These are phyloP conservation scores for Drosophila obscura DNA, from an alignment of 1,140 invertebrate genomes.

Conservation along the genomic window DNA sequence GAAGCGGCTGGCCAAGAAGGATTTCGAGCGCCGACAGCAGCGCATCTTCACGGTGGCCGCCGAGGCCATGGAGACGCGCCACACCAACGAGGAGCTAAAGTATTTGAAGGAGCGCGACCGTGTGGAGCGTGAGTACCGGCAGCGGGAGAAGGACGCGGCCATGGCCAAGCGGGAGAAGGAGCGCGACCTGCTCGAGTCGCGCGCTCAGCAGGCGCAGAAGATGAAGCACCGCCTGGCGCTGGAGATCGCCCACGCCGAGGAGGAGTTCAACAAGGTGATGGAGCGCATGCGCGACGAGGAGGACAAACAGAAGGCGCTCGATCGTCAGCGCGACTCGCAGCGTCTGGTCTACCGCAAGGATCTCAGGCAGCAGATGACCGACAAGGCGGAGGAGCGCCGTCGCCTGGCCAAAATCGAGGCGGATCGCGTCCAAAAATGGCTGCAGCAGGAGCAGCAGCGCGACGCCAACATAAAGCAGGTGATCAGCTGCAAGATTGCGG, in stretches of 20 bases:
- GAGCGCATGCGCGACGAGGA: conserved; percentile 84
- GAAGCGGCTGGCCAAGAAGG: conserved; percentile 77
- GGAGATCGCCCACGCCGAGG: conserved; percentile 86
- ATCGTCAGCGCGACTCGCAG: conserved; percentile 63
- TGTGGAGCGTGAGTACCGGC: conserved; percentile 85
- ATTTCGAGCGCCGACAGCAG: conserved; percentile 84
- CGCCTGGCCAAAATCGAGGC: conserved; percentile 82
- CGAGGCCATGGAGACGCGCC: conserved; percentile 79
- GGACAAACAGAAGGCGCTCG: conserved; percentile 81
- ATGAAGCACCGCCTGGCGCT: conserved; percentile 85
- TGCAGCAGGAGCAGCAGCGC: conserved; percentile 85
- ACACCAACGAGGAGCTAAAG: conserved; percentile 85
- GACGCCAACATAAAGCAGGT: conserved; percentile 85
- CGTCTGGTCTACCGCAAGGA: conserved; percentile 68
- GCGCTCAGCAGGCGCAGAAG: conserved; percentile 84
- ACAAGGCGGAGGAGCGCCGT: conserved; percentile 86
- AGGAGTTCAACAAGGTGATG: conserved; percentile 86
- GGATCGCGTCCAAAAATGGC: conserved; percentile 86
- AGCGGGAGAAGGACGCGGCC: conserved; percentile 85
- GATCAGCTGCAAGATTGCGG: conserved; percentile 86
- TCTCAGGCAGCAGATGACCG: conserved; percentile 85
- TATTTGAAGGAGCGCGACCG: conserved; percentile 85
- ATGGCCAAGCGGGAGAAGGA: conserved; percentile 84
- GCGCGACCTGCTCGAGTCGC: conserved; percentile 84
- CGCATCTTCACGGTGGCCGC: conserved; percentile 83